These are phyloP conservation scores for Saxicola maurus DNA, from an alignment of 2,797 vertebrate genomes.

Conservation along the genomic window DNA sequence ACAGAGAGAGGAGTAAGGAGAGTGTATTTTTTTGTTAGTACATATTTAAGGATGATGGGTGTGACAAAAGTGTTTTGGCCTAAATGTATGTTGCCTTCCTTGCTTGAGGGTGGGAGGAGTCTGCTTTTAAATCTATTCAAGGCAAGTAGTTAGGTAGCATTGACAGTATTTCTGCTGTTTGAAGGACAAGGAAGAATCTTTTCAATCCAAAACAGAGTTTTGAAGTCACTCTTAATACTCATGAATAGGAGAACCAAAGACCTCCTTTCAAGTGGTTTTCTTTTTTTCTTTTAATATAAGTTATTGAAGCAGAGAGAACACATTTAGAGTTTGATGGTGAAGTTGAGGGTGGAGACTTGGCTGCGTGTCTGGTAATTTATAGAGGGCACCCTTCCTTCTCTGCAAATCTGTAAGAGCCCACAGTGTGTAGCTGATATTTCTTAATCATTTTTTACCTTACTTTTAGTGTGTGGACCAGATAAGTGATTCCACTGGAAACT, in stretches of 20 bases:
- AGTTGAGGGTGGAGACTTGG: background rate
- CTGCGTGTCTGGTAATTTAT: background rate
- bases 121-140: background rate
- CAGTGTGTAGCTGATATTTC: fast-evolving
- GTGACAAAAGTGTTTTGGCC: background rate
- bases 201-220: background rate
- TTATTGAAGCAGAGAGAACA: background rate
- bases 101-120: background rate
- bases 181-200: background rate
- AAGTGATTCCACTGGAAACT: background rate
- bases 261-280: background rate
- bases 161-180: background rate
- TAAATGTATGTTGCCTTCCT: background rate
- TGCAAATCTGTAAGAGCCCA: background rate
- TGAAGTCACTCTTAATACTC: background rate
- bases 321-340: background rate
- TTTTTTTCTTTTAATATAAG: background rate
- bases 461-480: background rate
- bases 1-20: background rate
- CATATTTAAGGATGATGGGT: background rate
- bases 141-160: background rate
- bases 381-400: background rate
- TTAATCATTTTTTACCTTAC: background rate
- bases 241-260: background rate
- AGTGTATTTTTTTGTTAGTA: background rate